Evolutionary conservation across 2,797 vertebrate genomes (phyloP).

Genomic region (Myiothlypis chrysogaster): DNA sequence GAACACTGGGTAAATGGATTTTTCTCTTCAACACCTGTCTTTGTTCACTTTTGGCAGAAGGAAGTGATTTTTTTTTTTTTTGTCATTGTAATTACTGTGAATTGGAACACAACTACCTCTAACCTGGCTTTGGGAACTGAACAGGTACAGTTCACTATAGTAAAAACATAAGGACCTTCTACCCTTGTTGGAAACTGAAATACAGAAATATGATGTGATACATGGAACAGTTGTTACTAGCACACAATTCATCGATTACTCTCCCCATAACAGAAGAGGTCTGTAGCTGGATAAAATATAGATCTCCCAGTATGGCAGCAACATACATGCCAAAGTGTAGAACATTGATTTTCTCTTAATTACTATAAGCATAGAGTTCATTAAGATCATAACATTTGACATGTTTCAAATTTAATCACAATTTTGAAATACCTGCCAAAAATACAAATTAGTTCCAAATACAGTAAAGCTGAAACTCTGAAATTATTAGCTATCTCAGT

Average conservation of each 20-base stretch:
- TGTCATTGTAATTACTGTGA: not conserved
- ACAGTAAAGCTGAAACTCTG: not conserved
- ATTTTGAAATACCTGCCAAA: not conserved
- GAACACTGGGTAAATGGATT: not conserved
- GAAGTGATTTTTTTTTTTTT: not conserved
- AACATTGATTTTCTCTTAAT: not conserved
- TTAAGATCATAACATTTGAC: not conserved
- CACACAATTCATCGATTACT: conserved; percentile 1
- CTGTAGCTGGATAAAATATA: not conserved
- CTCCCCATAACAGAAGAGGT: not conserved
- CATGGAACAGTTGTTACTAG: not conserved
- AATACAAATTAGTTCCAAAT: not conserved
- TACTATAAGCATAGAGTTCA: not conserved
- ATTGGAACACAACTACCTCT: conserved; percentile 3
- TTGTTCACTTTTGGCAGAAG: not conserved
- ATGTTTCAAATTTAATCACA: not conserved
- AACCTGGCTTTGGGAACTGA: not conserved
- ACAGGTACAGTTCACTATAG: conserved; percentile 5
- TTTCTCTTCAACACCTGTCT: conserved; percentile 21
- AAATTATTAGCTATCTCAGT: not conserved
- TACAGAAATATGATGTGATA: conserved; percentile 47
- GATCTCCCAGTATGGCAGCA: not conserved
- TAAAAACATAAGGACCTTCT: conserved; percentile 11
- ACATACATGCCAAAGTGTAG: not conserved
- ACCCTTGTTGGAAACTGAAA: not conserved